Evolutionary conservation across 2,113 vertebrate genomes (phyloP), one percentile per base, ranked within the genome.

Genomic region (Entomyzon cyanotis): DNA sequence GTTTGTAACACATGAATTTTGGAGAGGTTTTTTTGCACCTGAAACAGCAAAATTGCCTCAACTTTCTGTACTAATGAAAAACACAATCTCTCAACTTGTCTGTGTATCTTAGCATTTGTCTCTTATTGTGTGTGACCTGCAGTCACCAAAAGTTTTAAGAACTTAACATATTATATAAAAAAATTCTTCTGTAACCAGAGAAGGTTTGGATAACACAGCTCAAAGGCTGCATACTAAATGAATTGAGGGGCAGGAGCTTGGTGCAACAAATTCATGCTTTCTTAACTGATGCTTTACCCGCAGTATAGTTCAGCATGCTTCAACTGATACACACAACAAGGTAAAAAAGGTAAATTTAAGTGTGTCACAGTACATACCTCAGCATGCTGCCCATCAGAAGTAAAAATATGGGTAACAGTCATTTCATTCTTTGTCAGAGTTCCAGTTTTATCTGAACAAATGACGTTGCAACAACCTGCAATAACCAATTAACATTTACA

Each of bases 401-500:
- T 99, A 97, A 99, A 99, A 94, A 99, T 94, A 91, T 99, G 99
- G 60, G 99, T 99, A 87, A 99, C 99, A 9, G 99, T 99, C 99
- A 99, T 99, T 96, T 99, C 99, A 76, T 99, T 99, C 98, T 99
- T 99, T 23, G 99, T 99, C 96, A 99, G 92, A 25, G 99, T 99
- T 87, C 99, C 99, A 27, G 99, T 99, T 97, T 99, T 99, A 97
- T 99, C 99, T 1, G 99, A 99, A 90, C 99, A 99, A 97, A 99
- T 99, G 88, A 99, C 99, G 7, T 99, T 99, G 95, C 99, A 99
- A 98, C 99, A 99, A 88, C 99, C 99, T 99, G 97, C 84, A 88
- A 96, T 63, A 93, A 78, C 1, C 91, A 93, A 93, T 62, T 67
- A 90, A 58, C 15, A 37, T 46, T 56, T 35, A 3, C 68, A 81